Base-by-base conservation (phyloP, 2,888 invertebrate genomes). In the Xestia ashworthii region DNA sequence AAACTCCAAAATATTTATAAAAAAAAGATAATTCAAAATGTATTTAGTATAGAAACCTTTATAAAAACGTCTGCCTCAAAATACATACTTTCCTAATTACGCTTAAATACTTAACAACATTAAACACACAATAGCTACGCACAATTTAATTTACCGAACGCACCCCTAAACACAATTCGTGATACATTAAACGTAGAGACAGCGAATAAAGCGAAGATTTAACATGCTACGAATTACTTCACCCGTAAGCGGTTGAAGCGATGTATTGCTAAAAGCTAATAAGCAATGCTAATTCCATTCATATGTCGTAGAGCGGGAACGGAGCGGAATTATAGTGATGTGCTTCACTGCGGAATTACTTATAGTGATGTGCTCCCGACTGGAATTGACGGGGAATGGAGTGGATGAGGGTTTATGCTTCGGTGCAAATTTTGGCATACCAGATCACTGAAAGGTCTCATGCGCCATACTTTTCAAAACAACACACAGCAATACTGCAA, bases 201-300 rank as follows among this genome's bases (percentile, higher is more conserved):
- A 85, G 76, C 77, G 69, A 78, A 80, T 78, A 78, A 84, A 84
- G 72, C 76, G 76, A 84, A 76, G 79, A 76, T 78, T 74, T 76
- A 87, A 84, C 81, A 74, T 74, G 58, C 64, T 65, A 73, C 81
- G 86, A 83, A 79, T 80, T 86, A 78, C 86, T 85, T 79, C 84
- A 84, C 80, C 80, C 79, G 84, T 82, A 77, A 80, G 83, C 82
- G 80, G 81, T 55, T 76, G 70, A 78, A 80, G 80, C 84, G 78
- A 82, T 88, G 87, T 90, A 90, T 89, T 85, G 88, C 87, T 88
- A 80, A 88, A 87, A 86, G 89, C 86, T 91, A 88, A 91, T 92
- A 91, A 91, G 90, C 90, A 90, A 88, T 92, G 90, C 89, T 91
- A 91, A 92, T 90, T 85, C 82, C 84, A 90, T 91, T 91, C 91